These are phyloP conservation scores for Styela clava DNA, from an alignment of 23 tunicate genomes.

Conservation along the genomic window DNA sequence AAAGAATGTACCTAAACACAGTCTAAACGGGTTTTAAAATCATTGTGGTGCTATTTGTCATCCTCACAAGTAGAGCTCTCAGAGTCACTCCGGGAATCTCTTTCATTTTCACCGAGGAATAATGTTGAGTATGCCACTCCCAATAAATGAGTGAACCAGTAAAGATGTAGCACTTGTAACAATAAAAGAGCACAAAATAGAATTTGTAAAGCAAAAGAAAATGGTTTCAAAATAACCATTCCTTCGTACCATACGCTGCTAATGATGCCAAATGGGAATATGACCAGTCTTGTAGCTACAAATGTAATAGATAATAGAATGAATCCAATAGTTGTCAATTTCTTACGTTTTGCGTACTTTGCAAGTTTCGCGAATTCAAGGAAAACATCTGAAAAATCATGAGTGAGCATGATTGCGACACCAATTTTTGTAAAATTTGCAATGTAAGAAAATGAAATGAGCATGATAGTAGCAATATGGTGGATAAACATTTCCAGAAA, in stretches of 20 bases:
- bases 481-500: constrained; percentile 14
- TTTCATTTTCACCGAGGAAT: neutral
- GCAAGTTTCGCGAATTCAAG: constrained; percentile 21
- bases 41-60: too few relatives aligned
- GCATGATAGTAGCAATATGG: constrained; percentile 25
- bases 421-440: constrained; percentile 14
- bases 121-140: neutral
- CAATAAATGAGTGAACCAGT: constrained; percentile 6
- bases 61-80: constrained; percentile 15
- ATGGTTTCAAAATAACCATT: constrained; percentile 15
- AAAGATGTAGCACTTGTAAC: constrained; percentile 15
- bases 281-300: constrained; percentile 4
- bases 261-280: constrained; percentile 15
- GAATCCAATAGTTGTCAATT: neutral
- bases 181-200: neutral
- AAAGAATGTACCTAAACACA: too few relatives aligned
- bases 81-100: constrained; percentile 17
- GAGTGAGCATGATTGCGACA: neutral
- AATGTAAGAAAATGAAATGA: constrained; percentile 18
- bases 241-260: neutral
- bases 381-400: constrained; percentile 31
- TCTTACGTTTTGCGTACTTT: neutral
- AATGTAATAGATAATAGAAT: constrained; percentile 14
- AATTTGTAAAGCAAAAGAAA: constrained; percentile 1
- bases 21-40: too few relatives aligned